Conservation (phyloP, 2,113 vertebrate species). For the Geococcyx californianus region DNA sequence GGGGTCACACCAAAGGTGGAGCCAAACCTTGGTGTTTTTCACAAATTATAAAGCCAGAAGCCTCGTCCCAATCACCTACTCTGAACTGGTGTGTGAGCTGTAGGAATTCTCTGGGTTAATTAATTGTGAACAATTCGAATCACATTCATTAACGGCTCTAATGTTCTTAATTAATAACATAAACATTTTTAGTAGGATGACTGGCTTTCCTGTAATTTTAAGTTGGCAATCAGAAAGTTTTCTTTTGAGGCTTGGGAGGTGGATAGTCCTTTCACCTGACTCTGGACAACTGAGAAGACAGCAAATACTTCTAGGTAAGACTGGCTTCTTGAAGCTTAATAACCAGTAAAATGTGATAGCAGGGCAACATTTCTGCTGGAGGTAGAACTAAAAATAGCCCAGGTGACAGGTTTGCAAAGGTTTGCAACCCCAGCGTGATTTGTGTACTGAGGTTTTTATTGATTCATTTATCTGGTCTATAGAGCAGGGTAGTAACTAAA, state of each 20-base stretch:
- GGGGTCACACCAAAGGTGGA: not conserved
- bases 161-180: conserved; percentile 39
- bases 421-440: not conserved
- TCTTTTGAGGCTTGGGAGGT: not conserved
- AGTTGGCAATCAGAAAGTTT: not conserved
- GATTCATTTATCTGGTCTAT: not conserved
- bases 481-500: not conserved
- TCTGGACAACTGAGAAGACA: not conserved
- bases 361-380: not conserved
- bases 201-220: not conserved
- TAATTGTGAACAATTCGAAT: conserved; percentile 34
- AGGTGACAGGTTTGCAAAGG: not conserved
- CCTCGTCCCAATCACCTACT: not conserved
- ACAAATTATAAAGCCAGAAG: not conserved
- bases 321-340: not conserved
- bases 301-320: not conserved
- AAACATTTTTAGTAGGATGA: conserved; percentile 5
- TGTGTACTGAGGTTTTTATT: not conserved
- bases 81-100: not conserved
- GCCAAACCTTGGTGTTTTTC: not conserved
- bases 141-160: conserved; percentile 24
- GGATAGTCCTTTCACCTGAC: not conserved
- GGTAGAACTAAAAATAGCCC: not conserved
- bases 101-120: conserved; percentile 12
- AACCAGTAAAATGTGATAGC: not conserved